Conservation (phyloP, 2,888 invertebrate species). For the Lepidocyrtinus sp. region DNA sequence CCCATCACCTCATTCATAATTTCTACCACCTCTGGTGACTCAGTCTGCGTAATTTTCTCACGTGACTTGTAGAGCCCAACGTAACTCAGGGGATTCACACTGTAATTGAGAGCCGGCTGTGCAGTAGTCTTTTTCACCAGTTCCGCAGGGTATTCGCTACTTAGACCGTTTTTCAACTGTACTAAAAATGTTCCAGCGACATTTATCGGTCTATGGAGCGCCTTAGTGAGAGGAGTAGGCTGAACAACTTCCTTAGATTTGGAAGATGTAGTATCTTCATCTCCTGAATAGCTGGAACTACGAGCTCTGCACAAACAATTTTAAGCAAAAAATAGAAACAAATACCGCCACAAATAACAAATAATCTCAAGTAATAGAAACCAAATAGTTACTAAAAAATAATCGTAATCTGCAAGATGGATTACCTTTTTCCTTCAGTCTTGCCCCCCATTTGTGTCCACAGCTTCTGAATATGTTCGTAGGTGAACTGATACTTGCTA, state of each 20-base stretch:
- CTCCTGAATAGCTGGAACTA: conserved; percentile 43
- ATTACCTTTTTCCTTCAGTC: conserved; percentile 39
- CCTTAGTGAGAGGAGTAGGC: conserved; percentile 55
- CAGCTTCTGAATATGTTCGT: conserved; percentile 61
- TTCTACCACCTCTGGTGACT: conserved; percentile 62
- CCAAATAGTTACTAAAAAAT: neutral
- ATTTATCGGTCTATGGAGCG: conserved; percentile 42
- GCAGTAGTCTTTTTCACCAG: conserved; percentile 55
- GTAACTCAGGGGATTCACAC: conserved; percentile 61
- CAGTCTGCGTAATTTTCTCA: conserved; percentile 61
- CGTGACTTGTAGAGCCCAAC: conserved; percentile 68
- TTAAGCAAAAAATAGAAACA: no score
- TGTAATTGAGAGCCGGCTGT: conserved; percentile 61
- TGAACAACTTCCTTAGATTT: conserved; percentile 48
- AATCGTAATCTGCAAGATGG: no score
- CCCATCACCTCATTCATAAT: conserved; percentile 61
- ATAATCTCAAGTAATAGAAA: neutral
- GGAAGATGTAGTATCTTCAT: conserved; percentile 33
- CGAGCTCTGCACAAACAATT: neutral
- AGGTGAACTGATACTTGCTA: conserved; percentile 60
- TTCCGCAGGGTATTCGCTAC: conserved; percentile 54
- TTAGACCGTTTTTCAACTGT: conserved; percentile 47
- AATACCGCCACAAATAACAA: no score
- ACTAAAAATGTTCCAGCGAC: conserved; percentile 35
- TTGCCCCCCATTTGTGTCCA: conserved; percentile 48